These are phyloP conservation scores for Spondyliosoma cantharus DNA, from an alignment of 2,797 vertebrate genomes.

Conservation along the genomic window DNA sequence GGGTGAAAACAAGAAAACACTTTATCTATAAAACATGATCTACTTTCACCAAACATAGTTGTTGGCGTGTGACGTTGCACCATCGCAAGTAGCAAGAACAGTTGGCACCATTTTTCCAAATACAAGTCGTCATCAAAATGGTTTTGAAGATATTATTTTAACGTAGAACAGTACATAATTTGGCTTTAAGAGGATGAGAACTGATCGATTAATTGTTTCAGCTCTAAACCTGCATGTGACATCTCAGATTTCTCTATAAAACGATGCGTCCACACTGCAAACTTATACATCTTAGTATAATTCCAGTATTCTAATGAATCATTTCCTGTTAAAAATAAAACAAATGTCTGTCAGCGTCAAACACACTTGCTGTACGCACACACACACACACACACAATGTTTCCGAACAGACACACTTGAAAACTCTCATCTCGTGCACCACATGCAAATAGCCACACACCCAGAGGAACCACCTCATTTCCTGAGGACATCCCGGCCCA, in stretches of 20 bases:
- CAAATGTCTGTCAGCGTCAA: no score
- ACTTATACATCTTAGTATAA: background rate
- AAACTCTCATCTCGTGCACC: conserved; percentile 45
- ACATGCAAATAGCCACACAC: conserved; percentile 68
- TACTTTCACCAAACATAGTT: no score
- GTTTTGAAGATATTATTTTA: no score
- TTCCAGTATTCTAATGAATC: background rate
- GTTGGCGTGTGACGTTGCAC: no score
- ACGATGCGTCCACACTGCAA: background rate
- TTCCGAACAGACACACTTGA: conserved; percentile 35
- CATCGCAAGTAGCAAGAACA: no score
- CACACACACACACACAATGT: conserved; percentile 1
- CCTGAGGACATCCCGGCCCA: conserved; percentile 66
- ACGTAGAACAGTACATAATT: no score
- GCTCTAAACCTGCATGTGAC: background rate
- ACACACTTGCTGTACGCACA: background rate
- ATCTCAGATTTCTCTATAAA: background rate
- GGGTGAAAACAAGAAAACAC: no score
- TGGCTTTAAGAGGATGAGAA: no score
- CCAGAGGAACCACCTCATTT: conserved; percentile 69
- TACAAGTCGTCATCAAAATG: no score
- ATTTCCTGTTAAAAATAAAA: background rate
- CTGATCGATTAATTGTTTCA: no score
- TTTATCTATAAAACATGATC: no score
- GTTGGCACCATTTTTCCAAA: no score